Evolutionary conservation across 2,113 vertebrate genomes (phyloP).

Genomic region (Myotis yumanensis): DNA sequence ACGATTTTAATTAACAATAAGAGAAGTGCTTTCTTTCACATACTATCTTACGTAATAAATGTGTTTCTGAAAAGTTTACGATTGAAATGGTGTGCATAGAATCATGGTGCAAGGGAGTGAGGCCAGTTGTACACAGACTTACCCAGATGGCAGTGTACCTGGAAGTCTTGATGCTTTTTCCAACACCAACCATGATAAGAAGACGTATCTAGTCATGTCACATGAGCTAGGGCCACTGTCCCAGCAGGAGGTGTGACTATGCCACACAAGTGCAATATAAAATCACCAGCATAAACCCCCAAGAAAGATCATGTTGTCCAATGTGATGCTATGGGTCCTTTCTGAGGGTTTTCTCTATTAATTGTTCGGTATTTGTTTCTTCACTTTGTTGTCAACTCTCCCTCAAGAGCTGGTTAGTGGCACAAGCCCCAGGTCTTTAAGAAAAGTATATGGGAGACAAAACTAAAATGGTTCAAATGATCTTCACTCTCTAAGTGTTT

Average conservation of each 20-base stretch:
- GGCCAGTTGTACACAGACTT: neutral
- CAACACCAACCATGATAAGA: neutral
- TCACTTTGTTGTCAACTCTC: slow-evolving; percentile 2
- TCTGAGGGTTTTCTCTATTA: neutral
- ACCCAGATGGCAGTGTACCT: neutral
- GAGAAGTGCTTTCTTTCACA: neutral
- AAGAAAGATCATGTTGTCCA: neutral
- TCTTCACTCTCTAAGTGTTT: neutral
- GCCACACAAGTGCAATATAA: neutral
- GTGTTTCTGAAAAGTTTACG: neutral
- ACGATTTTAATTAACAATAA: neutral
- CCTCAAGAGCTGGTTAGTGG: neutral
- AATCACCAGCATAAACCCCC: neutral
- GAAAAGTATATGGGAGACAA: neutral
- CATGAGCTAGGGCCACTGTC: neutral
- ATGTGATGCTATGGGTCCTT: neutral
- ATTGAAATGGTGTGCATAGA: neutral
- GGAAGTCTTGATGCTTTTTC: neutral
- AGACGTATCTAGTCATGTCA: neutral
- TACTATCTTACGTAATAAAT: neutral
- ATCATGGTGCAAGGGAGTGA: neutral
- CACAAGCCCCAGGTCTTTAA: neutral
- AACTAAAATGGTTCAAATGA: neutral
- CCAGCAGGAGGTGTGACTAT: neutral
- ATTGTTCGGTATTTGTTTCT: neutral